phyloP scores from a whole-genome alignment of 2,113 vertebrate genomes.

The Dendrocopos noguchii region DNA sequence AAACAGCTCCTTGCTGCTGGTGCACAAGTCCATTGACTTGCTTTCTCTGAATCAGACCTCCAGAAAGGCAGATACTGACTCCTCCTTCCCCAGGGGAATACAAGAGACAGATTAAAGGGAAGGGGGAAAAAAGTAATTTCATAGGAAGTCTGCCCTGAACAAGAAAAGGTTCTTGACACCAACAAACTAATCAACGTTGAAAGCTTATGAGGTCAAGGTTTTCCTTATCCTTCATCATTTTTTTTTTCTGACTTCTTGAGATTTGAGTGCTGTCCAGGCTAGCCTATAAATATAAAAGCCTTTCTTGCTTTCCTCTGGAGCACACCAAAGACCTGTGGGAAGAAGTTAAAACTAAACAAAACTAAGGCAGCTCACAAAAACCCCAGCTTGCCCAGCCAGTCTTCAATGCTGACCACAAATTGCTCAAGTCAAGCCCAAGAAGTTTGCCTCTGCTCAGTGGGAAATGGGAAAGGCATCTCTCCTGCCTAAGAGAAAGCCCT shows the following conservation, averaged over 20 bases:
- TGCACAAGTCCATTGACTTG: neutral
- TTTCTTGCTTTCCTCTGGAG: neutral
- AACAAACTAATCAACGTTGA: conserved; percentile 59
- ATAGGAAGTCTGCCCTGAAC: neutral
- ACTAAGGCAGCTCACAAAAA: neutral
- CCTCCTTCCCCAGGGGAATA: neutral
- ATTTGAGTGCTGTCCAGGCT: neutral
- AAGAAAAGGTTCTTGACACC: conserved; percentile 50
- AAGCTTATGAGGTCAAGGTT: conserved; percentile 60
- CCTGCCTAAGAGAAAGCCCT: neutral
- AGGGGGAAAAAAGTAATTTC: neutral
- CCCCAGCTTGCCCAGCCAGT: neutral
- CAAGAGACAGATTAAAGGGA: conserved; percentile 30
- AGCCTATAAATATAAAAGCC: conserved; percentile 42
- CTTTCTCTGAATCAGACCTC: neutral
- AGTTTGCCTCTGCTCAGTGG: neutral
- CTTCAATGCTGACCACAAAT: neutral
- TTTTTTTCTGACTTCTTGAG: conserved; percentile 38
- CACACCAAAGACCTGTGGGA: neutral
- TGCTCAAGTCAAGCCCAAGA: neutral
- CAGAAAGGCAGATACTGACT: neutral
- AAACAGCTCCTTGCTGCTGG: fast-evolving
- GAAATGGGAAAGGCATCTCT: neutral
- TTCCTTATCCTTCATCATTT: conserved; percentile 46
- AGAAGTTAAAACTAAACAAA: conserved; percentile 7